Evolutionary conservation across 2,888 invertebrate species (phyloP), one percentile per base, ranked within the genome.

Genomic region (Troides helena): DNA sequence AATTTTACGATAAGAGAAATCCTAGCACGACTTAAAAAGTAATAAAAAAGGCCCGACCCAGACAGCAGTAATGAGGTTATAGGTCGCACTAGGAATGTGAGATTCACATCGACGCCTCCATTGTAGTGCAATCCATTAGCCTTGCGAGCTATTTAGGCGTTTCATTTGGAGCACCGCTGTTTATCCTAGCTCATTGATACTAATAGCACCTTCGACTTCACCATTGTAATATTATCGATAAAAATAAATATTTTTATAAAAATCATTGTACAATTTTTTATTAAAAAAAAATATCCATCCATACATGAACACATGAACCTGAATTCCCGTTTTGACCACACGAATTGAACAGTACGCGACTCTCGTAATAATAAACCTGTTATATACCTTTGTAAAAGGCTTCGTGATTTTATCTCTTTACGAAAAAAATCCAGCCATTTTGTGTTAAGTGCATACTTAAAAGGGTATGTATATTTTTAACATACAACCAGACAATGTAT

Each of bases 81-180:
- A 76, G 82, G 81, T 81, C 82, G 74, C 78, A 74, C 74, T 78
- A 79, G 84, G 90, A 87, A 92, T 90, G 88, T 81, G 78, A 80
- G 80, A 81, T 78, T 81, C 84, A 85, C 85, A 87, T 88, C 88
- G 88, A 85, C 85, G 84, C 83, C 83, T 82, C 82, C 83, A 81
- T 82, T 83, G 78, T 70, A 67, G 43, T 82, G 84, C 82, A 80
- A 83, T 81, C 83, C 83, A 86, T 88, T 87, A 89, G 85, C 88
- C 89, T 90, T 87, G 91, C 83, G 79, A 77, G 86, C 86, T 86
- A 84, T 87, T 89, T 86, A 89, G 84, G 80, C 79, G 80, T 80
- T 81, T 80, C 78, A 76, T 79, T 78, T 78, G 75, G 76, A 76
- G 72, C 72, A 73, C 74, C 75, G 76, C 75, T 79, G 79, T 81